Base-by-base conservation (phyloP, 2,113 vertebrate species). In the Nannobrachium achirus region DNA sequence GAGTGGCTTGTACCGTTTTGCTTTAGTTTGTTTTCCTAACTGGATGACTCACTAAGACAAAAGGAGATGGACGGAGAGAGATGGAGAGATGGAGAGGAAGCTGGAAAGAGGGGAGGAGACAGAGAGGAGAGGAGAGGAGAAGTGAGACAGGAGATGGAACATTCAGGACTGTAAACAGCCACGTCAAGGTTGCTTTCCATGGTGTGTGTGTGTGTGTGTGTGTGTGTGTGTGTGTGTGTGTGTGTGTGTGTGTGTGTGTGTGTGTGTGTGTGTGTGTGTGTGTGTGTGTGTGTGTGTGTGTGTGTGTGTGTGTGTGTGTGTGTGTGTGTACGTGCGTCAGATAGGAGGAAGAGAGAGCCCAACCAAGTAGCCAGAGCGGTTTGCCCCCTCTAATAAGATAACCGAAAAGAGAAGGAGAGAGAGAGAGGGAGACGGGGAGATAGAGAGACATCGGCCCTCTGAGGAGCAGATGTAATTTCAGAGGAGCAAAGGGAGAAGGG, bases 401-500 rank as follows among this genome's bases (percentile, higher is more conserved):
- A 90, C 56, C 19, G 62, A 11, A 19, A 11, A 19, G 57, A 59
- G n/a, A 44, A 7, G 15, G 52, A 16, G 48, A 49, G 60, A 46
- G 49, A 51, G 49, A 51, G 49, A 33, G 25, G 25, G 50, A 51
- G 10, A 65, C 1, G 65, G 11, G 67, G n/a, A 64, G 10, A 66
- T 62, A 49, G 73, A 78, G 86, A 82, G 85, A 87, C 88, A 82
- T 33, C 25, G 6, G 77, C 76, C 81, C 89, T 81, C 86, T 44
- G 76, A 91, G 42, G 73, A 86, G 77, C 88, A 92, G 90, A 94
- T 91, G 82, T 90, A 94, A 94, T 92, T 90, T 92, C 87, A 91
- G 89, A 89, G 80, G 79, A 86, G 58, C 75, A 77, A 87, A 88
- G 25, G 25, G 25, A 33, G 25, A 33, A 5, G 25, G 25, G 25